Conservation (phyloP, 2,888 invertebrate species). For the Ormyrus labotus region DNA sequence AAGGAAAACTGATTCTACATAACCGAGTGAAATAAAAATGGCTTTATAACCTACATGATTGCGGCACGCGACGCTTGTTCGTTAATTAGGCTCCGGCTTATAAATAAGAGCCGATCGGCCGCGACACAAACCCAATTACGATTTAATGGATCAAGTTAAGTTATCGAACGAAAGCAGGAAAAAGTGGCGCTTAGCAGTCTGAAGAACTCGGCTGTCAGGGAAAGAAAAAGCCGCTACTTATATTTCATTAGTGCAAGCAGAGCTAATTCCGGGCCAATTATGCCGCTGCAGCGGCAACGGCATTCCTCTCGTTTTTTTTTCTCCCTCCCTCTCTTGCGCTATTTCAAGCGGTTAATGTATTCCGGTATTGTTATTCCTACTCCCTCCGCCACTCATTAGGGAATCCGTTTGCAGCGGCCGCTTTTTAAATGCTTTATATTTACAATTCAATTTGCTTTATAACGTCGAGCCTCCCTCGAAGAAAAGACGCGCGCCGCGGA, state of each 20-base stretch:
- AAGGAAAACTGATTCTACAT: too few relatives aligned
- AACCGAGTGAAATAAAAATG: too few relatives aligned
- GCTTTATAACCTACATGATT: neutral
- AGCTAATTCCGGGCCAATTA: slow-evolving; percentile 63
- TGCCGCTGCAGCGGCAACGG: slow-evolving; percentile 58
- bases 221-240: slow-evolving; percentile 54
- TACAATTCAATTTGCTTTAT: slow-evolving; percentile 71
- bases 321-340: slow-evolving; percentile 53
- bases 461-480: slow-evolving; percentile 45
- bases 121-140: slow-evolving; percentile 11
- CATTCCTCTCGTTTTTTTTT: slow-evolving; percentile 44
- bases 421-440: slow-evolving; percentile 70
- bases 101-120: slow-evolving; percentile 1
- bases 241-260: slow-evolving; percentile 61
- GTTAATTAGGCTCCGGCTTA: slow-evolving; percentile 2
- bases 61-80: neutral
- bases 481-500: slow-evolving; percentile 18
- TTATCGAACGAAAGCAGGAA: neutral
- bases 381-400: slow-evolving; percentile 65
- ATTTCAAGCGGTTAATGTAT: slow-evolving; percentile 66
- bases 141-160: slow-evolving; percentile 12
- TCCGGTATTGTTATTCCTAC: slow-evolving; percentile 69
- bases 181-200: slow-evolving; percentile 11
- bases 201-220: slow-evolving; percentile 18
- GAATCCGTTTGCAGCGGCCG: slow-evolving; percentile 66